Conservation (phyloP, 2,113 vertebrate species). For the Gasterosteus nipponicus region DNA sequence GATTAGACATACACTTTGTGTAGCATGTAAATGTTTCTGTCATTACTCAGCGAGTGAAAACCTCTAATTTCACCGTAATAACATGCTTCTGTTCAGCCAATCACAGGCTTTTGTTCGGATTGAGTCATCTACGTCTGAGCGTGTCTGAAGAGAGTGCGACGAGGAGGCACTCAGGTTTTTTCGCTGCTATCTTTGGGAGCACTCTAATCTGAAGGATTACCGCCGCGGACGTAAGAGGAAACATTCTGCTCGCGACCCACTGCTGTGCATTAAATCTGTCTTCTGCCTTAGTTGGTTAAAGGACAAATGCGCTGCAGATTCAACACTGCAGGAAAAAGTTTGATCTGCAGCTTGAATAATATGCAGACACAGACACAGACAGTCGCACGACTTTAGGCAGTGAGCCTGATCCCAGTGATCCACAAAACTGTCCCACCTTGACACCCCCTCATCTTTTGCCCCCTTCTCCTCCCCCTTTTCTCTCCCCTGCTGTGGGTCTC, state of each 20-base stretch:
- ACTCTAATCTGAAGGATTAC: slow-evolving; percentile 69
- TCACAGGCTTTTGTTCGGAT: slow-evolving; percentile 74
- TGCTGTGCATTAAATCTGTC: slow-evolving; percentile 59
- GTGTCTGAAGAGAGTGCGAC: slow-evolving; percentile 67
- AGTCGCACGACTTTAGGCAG: slow-evolving; percentile 48
- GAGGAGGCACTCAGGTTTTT: slow-evolving; percentile 66
- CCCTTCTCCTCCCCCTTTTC: slow-evolving; percentile 67
- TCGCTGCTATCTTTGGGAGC: slow-evolving; percentile 70
- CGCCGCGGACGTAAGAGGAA: slow-evolving; percentile 55
- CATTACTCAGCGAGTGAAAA: slow-evolving; percentile 68
- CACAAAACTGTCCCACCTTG: slow-evolving; percentile 78
- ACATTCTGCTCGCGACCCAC: slow-evolving; percentile 59
- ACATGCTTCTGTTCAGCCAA: slow-evolving; percentile 72
- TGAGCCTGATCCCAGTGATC: slow-evolving; percentile 64
- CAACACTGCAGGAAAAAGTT: slow-evolving; percentile 22
- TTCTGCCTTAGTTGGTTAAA: slow-evolving; percentile 37
- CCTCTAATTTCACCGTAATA: slow-evolving; percentile 70
- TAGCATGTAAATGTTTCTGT: slow-evolving; percentile 73
- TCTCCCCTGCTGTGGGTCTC: slow-evolving; percentile 79
- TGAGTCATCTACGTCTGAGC: slow-evolving; percentile 73
- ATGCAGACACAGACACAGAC: slow-evolving; percentile 40
- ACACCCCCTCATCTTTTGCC: slow-evolving; percentile 62
- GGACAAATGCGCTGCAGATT: slow-evolving; percentile 26
- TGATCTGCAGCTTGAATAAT: slow-evolving; percentile 10
- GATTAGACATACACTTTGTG: slow-evolving; percentile 76